Percentiles rank a stretch among this genome's conserved stretches.
phyloP scores from a whole-genome alignment of 1,140 invertebrate species.

The Chironomus striatipennis region DNA sequence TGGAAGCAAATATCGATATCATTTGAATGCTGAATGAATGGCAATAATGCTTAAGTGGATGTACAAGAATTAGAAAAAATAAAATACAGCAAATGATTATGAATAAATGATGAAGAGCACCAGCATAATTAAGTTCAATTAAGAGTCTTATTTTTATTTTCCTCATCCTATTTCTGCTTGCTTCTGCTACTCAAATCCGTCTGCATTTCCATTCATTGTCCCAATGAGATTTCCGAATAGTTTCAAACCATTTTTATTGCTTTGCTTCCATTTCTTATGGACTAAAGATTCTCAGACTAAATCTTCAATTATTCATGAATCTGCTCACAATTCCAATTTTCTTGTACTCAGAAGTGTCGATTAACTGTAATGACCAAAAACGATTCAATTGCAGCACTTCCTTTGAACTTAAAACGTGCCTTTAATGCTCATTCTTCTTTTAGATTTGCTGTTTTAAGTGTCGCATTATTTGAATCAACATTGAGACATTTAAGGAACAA shows the following conservation, averaged over 20 bases:
- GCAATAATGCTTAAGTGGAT: background rate
- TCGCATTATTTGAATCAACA: background rate
- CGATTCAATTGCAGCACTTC: background rate
- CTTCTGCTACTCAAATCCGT: background rate
- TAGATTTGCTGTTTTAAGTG: background rate
- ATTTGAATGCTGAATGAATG: too few species aligned
- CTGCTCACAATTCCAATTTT: background rate
- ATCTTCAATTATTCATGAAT: background rate
- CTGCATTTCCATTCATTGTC: background rate
- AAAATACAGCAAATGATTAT: background rate
- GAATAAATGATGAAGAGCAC: background rate
- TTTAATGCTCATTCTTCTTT: too few species aligned
- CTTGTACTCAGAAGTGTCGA: background rate
- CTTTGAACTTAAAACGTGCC: too few species aligned
- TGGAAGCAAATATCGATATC: too few species aligned
- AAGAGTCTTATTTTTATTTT: background rate
- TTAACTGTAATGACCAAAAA: background rate
- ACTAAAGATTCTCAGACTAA: background rate
- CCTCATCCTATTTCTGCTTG: background rate
- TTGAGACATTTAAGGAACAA: background rate
- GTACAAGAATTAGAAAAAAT: background rate
- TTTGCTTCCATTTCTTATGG: background rate
- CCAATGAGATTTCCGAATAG: background rate
- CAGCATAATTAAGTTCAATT: background rate
- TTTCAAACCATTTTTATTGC: background rate